Evolutionary conservation across 2,113 vertebrate genomes (phyloP), one percentile per base, ranked within the genome.

Genomic region (Laticauda laticaudata): DNA sequence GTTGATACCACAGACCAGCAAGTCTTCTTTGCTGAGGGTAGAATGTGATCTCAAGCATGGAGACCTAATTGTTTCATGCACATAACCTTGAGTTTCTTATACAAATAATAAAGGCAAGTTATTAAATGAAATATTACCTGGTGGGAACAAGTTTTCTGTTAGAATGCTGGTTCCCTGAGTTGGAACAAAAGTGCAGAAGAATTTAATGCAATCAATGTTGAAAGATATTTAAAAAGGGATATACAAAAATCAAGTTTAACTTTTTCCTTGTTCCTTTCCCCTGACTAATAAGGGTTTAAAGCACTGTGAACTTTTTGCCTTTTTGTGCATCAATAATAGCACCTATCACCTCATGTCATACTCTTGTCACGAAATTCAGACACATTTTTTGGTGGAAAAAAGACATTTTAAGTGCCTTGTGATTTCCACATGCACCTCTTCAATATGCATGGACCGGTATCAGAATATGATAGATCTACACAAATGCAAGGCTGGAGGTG

Each of bases 241-340:
- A 93, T 45, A 92, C 90, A 86, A 86, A 90, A 90, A 91, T 94
- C 91, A 53, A 53, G 93, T 53, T 86, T 90, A 95, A 93, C 91
- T 92, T 93, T 87, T 94, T 95, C 92, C 94, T 94, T 94, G 23
- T 86, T 88, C 54, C 64, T 75, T 34, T 34, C 64, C 14, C 64
- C 14, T 26, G 15, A 51, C 39, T 96, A 95, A 95, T 94, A 90
- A 87, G 93, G n/a, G 69, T 95, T 95, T 96, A 96, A 96, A 94
- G 81, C 87, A 93, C 85, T 23, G n/a, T 95, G 96, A 97, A 97
- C 96, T 97, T 97, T 95, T 94, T 94, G 95, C 90, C 95, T 94
- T 96, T 96, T 96, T 95, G 93, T 94, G 92, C 86, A 94, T 92
- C 89, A 90, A n/a, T 93, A 94, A 97, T 95, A 95, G 45, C 95